These are phyloP conservation scores for Drosophila rhopaloa DNA, from an alignment of 1,140 invertebrate genomes.

Conservation along the genomic window DNA sequence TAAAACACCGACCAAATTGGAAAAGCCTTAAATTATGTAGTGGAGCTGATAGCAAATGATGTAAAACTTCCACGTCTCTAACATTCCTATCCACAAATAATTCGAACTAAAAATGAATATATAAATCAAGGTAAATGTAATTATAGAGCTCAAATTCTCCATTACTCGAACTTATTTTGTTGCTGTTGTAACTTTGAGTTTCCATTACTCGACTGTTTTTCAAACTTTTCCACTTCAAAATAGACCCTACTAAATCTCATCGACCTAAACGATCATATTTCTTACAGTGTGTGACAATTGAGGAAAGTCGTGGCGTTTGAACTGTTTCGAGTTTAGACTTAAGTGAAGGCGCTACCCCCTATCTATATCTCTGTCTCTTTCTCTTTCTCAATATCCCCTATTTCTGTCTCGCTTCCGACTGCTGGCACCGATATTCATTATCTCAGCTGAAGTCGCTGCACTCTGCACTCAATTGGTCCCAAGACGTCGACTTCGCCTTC, in stretches of 20 bases:
- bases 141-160: no score
- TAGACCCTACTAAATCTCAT: no score
- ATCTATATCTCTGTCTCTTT: not conserved
- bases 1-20: not conserved
- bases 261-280: not conserved
- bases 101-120: no score
- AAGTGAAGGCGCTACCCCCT: conserved; percentile 8
- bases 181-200: no score
- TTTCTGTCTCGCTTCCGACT: conserved; percentile 2
- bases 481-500: conserved; percentile 1
- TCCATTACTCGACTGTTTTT: no score
- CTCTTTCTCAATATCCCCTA: not conserved
- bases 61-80: no score
- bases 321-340: conserved; percentile 3
- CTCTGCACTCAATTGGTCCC: conserved; percentile 40
- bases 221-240: no score
- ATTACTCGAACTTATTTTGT: no score
- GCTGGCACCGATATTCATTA: conserved; percentile 1
- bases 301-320: not conserved
- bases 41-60: no score
- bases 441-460: conserved; percentile 27
- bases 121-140: no score
- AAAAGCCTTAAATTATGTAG: no score
- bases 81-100: no score
- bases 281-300: not conserved